Evolutionary conservation across 1,140 invertebrate genomes (phyloP), one percentile per base, ranked within the genome.

Genomic region (Heliconius hermathena): DNA sequence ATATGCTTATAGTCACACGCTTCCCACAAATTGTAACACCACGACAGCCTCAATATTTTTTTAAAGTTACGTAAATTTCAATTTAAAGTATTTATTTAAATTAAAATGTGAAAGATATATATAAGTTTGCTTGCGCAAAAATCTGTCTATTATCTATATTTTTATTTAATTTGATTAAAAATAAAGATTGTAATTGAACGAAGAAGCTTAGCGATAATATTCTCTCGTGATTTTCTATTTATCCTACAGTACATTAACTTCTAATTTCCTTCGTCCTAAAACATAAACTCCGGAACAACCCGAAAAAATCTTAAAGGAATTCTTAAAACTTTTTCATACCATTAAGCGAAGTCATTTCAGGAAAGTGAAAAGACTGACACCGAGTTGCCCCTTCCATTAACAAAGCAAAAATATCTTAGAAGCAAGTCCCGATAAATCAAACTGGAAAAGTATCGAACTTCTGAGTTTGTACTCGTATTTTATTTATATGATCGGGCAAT

Each of bases 331-430:
- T 87, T 90, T 87, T 89, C 84, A 85, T 85, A 87, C 83, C 84
- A 87, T 89, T 84, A 87, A 83, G 83, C 87, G 80, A 82, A 90
- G 87, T 87, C 88, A 88, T 90, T 84, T 84, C 80, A 85, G 79
- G 81, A 87, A 89, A 90, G 88, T 88, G 85, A 88, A 88, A 88
- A 86, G 83, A 82, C 77, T 81, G 85, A 86, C 85, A 86, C 85
- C 82, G 75, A 86, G 82, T 82, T 86, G 85, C 86, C 84, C 87
- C 85, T 89, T 90, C 89, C 88, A 91, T 91, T 91, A 91, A 89
- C 86, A 86, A 84, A 87, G 84, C 84, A 87, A 86, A 87, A 87
- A 88, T 88, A 84, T 85, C 87, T 86, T 60, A 81, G 80, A 85
- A 83, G 84, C 82, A 84, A 74, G 75, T 80, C 77, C 81, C 84